These are phyloP conservation scores for Anoplophora glabripennis DNA, from an alignment of 1,140 invertebrate genomes.

Conservation along the genomic window DNA sequence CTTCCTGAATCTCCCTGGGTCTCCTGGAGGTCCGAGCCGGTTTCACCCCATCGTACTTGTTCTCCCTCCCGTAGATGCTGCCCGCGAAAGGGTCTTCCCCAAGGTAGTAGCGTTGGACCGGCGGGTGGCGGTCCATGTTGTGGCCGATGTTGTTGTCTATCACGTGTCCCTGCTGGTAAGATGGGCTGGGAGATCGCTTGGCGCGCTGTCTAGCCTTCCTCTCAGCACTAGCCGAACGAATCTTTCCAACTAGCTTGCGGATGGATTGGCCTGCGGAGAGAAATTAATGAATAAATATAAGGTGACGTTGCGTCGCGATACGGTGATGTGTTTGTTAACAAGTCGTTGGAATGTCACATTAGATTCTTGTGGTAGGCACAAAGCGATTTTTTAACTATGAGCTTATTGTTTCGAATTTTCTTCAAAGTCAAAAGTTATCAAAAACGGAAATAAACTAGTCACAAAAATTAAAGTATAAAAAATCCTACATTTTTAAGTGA, in stretches of 20 bases:
- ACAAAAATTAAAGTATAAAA: too few species aligned
- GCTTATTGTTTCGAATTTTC: too few species aligned
- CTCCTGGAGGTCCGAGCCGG: conserved; percentile 41
- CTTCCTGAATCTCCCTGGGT: conserved; percentile 22
- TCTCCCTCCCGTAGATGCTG: conserved; percentile 75
- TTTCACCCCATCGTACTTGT: conserved; percentile 67
- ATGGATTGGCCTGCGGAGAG: conserved; percentile 62
- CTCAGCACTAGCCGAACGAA: conserved; percentile 70
- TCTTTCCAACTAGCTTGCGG: conserved; percentile 72
- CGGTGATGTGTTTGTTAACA: too few species aligned
- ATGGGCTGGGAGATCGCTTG: conserved; percentile 53
- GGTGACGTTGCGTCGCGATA: not conserved
- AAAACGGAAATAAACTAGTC: too few species aligned
- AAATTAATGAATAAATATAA: conserved; percentile 1
- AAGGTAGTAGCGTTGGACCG: conserved; percentile 73
- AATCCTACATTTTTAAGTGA: too few species aligned
- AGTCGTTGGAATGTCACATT: too few species aligned
- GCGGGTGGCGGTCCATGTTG: conserved; percentile 48
- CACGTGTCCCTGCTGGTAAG: conserved; percentile 62
- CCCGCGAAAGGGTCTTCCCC: conserved; percentile 79
- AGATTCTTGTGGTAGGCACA: too few species aligned
- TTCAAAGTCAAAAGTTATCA: too few species aligned
- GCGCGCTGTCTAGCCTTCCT: conserved; percentile 59
- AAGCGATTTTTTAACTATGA: too few species aligned
- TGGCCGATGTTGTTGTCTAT: conserved; percentile 53